Evolutionary conservation across 2,797 vertebrate genomes (phyloP).

Genomic region (Acropternis orthonyx): DNA sequence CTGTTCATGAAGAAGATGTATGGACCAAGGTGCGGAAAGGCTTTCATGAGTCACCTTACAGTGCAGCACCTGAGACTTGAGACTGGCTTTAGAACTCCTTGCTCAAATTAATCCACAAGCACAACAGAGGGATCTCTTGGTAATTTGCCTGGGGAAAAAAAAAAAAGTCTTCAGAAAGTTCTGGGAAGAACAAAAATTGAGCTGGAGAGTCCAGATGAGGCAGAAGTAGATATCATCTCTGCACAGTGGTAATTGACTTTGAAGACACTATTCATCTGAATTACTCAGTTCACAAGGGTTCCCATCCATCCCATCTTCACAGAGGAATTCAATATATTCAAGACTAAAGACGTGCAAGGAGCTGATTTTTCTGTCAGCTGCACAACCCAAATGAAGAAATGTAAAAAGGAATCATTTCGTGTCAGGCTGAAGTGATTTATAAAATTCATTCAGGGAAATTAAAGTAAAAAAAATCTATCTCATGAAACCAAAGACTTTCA

Average conservation of each 20-base stretch:
- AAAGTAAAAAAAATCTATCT: slow-evolving; percentile 4
- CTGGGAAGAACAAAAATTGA: neutral
- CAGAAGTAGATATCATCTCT: neutral
- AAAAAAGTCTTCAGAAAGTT: neutral
- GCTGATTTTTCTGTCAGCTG: slow-evolving; percentile 37
- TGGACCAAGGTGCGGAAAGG: neutral
- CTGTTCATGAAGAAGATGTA: neutral
- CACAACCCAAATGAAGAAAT: neutral
- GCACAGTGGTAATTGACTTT: slow-evolving; percentile 29
- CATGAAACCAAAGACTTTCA: neutral
- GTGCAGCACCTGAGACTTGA: neutral
- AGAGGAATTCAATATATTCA: slow-evolving; percentile 21
- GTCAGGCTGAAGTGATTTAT: slow-evolving; percentile 1
- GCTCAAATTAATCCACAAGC: neutral
- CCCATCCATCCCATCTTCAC: neutral
- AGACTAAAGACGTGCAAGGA: slow-evolving; percentile 13
- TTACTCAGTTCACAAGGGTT: neutral
- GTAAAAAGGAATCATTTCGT: slow-evolving; percentile 5
- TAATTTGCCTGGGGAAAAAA: neutral
- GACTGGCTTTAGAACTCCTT: neutral
- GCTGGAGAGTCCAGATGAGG: neutral
- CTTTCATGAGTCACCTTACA: neutral
- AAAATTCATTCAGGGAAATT: slow-evolving; percentile 7
- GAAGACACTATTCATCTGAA: slow-evolving; percentile 42
- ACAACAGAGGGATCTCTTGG: neutral